These are phyloP conservation scores for Yponomeuta cagnagella DNA, from an alignment of 2,888 invertebrate genomes.

Conservation along the genomic window DNA sequence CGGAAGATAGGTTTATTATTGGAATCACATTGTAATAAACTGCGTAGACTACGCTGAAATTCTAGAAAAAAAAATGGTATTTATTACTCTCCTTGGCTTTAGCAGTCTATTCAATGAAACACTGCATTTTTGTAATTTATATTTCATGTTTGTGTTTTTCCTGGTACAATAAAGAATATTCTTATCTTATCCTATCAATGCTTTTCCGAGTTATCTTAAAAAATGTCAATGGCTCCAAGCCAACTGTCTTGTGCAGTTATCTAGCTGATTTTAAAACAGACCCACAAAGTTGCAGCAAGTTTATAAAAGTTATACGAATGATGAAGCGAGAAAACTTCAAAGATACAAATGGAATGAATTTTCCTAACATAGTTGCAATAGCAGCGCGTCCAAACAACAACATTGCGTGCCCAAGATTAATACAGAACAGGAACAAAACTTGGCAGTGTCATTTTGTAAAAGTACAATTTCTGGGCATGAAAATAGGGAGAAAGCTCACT, in stretches of 20 bases:
- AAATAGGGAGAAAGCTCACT: not conserved
- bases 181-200: no score
- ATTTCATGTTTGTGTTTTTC: no score
- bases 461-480: not conserved
- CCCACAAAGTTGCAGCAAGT: not conserved
- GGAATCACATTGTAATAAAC: no score
- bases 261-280: conserved; percentile 19
- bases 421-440: not conserved
- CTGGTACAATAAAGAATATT: no score
- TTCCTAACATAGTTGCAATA: not conserved
- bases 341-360: not conserved
- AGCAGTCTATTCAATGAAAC: no score
- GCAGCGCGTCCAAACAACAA: not conserved
- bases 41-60: no score
- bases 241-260: not conserved
- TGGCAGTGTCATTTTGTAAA: not conserved
- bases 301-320: not conserved
- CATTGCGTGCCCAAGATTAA: not conserved
- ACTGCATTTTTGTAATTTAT: no score
- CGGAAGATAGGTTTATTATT: no score
- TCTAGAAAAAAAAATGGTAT: no score
- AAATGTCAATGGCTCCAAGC: no score
- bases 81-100: no score
- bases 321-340: not conserved
- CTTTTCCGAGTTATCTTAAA: no score